Evolutionary conservation across 2,888 invertebrate genomes (phyloP).

Genomic region (Blera fallax): DNA sequence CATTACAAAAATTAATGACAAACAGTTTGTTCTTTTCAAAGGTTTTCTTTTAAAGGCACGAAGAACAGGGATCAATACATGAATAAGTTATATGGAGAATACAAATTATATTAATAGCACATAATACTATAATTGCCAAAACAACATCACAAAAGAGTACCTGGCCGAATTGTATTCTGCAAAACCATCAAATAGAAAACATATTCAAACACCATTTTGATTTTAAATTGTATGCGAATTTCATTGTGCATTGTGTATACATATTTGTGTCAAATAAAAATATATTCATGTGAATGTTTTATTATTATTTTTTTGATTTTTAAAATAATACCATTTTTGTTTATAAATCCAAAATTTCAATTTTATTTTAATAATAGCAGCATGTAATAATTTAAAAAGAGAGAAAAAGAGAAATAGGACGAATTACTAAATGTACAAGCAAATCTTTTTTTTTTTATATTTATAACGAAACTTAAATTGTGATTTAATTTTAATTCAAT

Average conservation of each 20-base stretch:
- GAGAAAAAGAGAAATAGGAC: constrained; percentile 23
- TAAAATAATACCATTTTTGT: constrained; percentile 6
- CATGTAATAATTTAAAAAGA: constrained; percentile 61
- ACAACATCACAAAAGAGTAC: constrained; percentile 82
- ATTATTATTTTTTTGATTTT: neutral
- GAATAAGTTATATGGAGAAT: constrained; percentile 81
- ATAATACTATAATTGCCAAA: constrained; percentile 81
- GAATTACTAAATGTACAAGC: constrained; percentile 21
- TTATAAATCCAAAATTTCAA: constrained; percentile 40
- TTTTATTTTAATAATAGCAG: constrained; percentile 57
- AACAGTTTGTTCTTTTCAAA: neutral
- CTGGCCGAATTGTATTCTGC: constrained; percentile 82
- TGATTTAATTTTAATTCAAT: no score
- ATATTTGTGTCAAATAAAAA: constrained; percentile 11
- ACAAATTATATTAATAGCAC: constrained; percentile 82
- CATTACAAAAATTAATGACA: constrained; percentile 37
- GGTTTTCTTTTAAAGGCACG: constrained; percentile 76
- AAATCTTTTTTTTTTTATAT: neutral
- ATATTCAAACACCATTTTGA: constrained; percentile 34
- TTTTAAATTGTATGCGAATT: constrained; percentile 52
- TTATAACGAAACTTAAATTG: neutral
- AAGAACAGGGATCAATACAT: constrained; percentile 79
- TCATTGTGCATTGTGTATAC: constrained; percentile 40
- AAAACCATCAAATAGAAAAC: constrained; percentile 26
- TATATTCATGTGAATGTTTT: neutral